phyloP scores from a whole-genome alignment of 2,888 invertebrate genomes.

The Blastobasis lacticolella region DNA sequence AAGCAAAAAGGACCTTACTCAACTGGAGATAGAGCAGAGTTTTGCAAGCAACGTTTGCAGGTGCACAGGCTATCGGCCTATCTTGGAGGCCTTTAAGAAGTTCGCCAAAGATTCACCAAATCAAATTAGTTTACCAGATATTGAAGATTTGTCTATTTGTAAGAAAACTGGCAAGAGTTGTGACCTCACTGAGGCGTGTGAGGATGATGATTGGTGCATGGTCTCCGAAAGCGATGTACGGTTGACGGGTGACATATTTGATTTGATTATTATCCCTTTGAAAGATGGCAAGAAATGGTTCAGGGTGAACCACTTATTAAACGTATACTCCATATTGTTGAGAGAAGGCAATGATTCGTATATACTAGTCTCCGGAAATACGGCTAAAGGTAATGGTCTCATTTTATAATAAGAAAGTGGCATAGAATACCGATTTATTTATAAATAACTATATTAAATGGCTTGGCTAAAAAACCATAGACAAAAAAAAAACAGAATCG shows the following conservation, averaged over 20 bases:
- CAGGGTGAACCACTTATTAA: conserved; percentile 56
- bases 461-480: too few species aligned
- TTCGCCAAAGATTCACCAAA: conserved; percentile 76
- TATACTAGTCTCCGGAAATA: conserved; percentile 82
- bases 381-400: conserved; percentile 58
- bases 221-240: not conserved
- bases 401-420: too few species aligned
- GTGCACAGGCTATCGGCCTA: conserved; percentile 86
- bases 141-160: not conserved
- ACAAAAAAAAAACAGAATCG: too few species aligned
- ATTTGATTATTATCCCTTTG: conserved; percentile 30
- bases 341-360: conserved; percentile 41
- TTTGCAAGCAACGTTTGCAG: conserved; percentile 86
- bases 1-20: conserved; percentile 49
- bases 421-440: too few species aligned
- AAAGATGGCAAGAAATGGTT: conserved; percentile 55
- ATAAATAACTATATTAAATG: too few species aligned
- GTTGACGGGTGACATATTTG: not conserved
- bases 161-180: not conserved
- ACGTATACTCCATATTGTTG: conserved; percentile 25
- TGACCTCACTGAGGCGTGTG: not conserved
- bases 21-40: conserved; percentile 80
- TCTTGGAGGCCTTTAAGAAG: conserved; percentile 84
- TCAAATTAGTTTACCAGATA: not conserved
- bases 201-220: not conserved